These are phyloP conservation scores for Leptocoma aspasia DNA, from an alignment of 2,113 vertebrate genomes.

Conservation along the genomic window DNA sequence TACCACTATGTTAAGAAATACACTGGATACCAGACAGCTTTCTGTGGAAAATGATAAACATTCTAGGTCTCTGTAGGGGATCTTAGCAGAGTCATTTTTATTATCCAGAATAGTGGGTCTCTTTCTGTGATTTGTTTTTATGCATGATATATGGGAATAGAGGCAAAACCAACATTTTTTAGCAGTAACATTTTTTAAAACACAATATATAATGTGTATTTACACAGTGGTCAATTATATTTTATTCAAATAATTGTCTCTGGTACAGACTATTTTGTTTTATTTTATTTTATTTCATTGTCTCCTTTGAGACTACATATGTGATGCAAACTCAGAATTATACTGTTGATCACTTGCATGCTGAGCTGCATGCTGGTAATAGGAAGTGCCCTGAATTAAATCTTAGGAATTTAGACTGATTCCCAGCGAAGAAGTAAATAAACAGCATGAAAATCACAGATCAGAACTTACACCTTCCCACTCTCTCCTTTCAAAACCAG, in stretches of 20 bases:
- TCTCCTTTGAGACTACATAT: neutral
- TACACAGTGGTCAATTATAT: neutral
- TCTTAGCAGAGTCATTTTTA: conserved; percentile 15
- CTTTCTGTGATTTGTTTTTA: neutral
- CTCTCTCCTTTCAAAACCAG: neutral
- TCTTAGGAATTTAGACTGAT: conserved; percentile 30
- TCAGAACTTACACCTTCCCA: neutral
- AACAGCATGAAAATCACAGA: neutral
- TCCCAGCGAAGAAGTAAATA: conserved; percentile 29
- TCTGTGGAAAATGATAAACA: conserved; percentile 33
- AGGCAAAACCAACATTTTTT: neutral
- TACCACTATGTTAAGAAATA: neutral
- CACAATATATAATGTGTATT: neutral
- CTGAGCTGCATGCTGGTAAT: conserved; percentile 26
- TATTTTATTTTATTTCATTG: neutral
- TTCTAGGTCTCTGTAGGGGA: neutral
- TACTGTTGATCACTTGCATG: conserved; percentile 5
- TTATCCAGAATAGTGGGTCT: neutral
- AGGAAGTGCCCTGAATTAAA: conserved; percentile 32
- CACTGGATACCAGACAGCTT: conserved; percentile 1
- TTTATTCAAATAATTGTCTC: neutral
- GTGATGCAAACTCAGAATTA: neutral
- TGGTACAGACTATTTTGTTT: neutral
- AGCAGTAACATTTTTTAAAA: neutral
- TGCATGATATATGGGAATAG: neutral